Percentiles rank a stretch among this genome's conserved stretches.
These are phyloP conservation scores for Meloe dianella DNA, from an alignment of 2,888 invertebrate genomes.

Conservation along the genomic window DNA sequence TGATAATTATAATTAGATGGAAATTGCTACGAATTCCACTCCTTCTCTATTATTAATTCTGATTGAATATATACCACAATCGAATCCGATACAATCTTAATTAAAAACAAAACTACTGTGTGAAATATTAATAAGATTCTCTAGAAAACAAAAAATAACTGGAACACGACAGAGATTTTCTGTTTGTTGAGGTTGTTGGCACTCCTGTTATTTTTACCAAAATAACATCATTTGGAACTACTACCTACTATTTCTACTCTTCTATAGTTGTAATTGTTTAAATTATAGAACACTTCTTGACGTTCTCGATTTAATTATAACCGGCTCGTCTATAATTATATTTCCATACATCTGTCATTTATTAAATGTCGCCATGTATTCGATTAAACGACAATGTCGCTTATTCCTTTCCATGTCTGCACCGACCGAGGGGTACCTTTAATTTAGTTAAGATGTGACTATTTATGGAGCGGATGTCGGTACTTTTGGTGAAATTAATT, in stretches of 20 bases:
- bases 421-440: neutral
- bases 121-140: neutral
- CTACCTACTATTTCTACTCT: neutral
- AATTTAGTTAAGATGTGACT: neutral
- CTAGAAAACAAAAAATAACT: neutral
- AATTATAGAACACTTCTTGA: conserved; percentile 13
- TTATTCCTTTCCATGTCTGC: neutral
- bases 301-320: conserved; percentile 33
- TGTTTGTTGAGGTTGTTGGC: neutral
- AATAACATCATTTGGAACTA: neutral
- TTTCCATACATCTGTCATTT: conserved; percentile 36
- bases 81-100: neutral
- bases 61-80: neutral
- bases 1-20: neutral
- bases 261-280: neutral
- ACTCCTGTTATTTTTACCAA: neutral
- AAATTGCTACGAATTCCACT: neutral
- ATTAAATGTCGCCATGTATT: conserved; percentile 26
- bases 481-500: neutral
- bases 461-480: neutral
- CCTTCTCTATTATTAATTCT: neutral
- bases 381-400: neutral
- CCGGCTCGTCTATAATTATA: conserved; percentile 34
- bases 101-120: neutral
- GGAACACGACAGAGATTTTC: neutral